phyloP scores from a whole-genome alignment of 2,888 invertebrate species.

The Pteria penguin region DNA sequence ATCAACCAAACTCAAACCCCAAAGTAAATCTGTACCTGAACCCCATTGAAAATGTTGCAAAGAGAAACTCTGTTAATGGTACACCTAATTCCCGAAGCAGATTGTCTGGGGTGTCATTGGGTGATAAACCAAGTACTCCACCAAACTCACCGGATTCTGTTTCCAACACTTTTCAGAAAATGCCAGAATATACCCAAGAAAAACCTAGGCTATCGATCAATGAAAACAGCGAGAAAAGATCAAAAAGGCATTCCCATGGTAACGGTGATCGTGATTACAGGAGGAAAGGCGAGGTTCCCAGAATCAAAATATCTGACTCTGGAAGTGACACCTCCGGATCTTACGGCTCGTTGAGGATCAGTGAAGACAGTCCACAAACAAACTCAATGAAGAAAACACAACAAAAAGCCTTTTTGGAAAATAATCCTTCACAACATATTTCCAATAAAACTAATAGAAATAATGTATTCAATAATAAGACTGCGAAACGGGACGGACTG shows the following conservation, averaged over 20 bases:
- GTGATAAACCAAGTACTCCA: slow-evolving; percentile 8
- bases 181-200: neutral
- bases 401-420: neutral
- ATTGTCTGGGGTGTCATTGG: slow-evolving; percentile 33
- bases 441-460: neutral
- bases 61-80: neutral
- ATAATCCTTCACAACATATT: neutral
- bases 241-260: neutral
- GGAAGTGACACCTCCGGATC: slow-evolving; percentile 37
- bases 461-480: neutral
- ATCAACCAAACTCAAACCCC: slow-evolving; percentile 24
- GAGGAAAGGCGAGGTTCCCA: neutral
- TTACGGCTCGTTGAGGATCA: slow-evolving; percentile 21
- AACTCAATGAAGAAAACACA: neutral
- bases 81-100: slow-evolving; percentile 27
- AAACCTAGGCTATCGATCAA: neutral
- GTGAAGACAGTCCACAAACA: slow-evolving; percentile 25
- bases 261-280: neutral
- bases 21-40: slow-evolving; percentile 33
- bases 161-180: neutral
- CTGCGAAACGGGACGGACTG: neutral
- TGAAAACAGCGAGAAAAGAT: neutral
- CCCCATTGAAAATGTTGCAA: slow-evolving; percentile 28
- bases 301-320: slow-evolving; percentile 5
- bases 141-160: neutral